Evolutionary conservation across 2,113 vertebrate genomes (phyloP), one percentile per base, ranked within the genome.

Genomic region (Saimiri boliviensis): DNA sequence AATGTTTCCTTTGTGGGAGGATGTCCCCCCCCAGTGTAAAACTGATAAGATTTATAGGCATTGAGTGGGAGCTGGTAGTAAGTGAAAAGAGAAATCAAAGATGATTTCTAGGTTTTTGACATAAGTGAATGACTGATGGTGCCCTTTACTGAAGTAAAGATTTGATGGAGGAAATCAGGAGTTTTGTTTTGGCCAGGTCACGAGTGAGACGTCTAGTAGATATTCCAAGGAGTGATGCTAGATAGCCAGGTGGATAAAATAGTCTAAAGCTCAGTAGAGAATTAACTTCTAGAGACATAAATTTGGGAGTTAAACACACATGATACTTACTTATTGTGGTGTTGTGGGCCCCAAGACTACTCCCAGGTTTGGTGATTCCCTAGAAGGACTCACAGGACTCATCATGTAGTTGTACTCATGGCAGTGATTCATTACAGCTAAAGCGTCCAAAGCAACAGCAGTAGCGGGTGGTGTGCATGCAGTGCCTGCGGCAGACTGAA

Each of bases 1-100:
- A 66, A 25, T 82, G 66, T 49, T 92, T 92, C 19, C 10, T 90
- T 83, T 68, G 7, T 73, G 82, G 68, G 27, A 82, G 27, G 21
- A 80, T 83, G 90, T n/a, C 42, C 79, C 27, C 21, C 42, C 7
- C 11, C 13, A 3, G 19, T 45, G 3, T 87, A 88, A 84, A 93
- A 83, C 40, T 35, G 11, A 25, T n/a, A 71, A 23, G 27, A 66
- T 80, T 42, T 86, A 7, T 86, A 32, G 68, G 47, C 60, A 11
- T 91, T 93, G 35, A 35, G 27, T 91, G 23, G 93, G 70, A 83
- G 35, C 56, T 97, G 68, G 11, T 88, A 32, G 25, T 84, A 14
- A 84, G 70, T 63, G 20, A 63, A 97, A 84, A 94, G 76, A 86
- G 37, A 95, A 93, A 80, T 90, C 47, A 74, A 66, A 95, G 74